These are phyloP conservation scores for Ips nitidus DNA, from an alignment of 1,140 invertebrate genomes.

Conservation along the genomic window DNA sequence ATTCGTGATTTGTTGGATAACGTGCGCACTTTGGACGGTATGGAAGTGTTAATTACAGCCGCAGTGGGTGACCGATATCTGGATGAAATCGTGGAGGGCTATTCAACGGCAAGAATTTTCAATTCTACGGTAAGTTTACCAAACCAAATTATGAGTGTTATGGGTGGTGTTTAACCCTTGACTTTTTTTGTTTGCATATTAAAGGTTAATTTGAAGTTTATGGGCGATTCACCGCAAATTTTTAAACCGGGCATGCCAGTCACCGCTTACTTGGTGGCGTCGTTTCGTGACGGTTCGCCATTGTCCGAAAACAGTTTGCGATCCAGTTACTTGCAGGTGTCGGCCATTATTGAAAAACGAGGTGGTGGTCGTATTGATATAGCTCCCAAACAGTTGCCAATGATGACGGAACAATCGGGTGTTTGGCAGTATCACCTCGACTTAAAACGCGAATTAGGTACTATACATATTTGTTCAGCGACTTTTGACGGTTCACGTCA, in stretches of 20 bases:
- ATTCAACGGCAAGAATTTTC: conserved; percentile 82
- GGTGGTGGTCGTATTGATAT: conserved; percentile 60
- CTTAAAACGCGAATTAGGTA: conserved; percentile 61
- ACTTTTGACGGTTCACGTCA: too few species aligned
- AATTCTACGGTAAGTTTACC: conserved; percentile 70
- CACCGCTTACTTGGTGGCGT: conserved; percentile 70
- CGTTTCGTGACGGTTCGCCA: conserved; percentile 76
- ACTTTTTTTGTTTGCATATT: too few species aligned
- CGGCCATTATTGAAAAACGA: conserved; percentile 58
- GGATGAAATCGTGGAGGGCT: conserved; percentile 83
- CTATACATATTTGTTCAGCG: not conserved
- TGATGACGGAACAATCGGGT: conserved; percentile 62
- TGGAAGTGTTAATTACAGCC: conserved; percentile 85
- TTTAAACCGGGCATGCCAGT: conserved; percentile 94
- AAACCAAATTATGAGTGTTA: not conserved
- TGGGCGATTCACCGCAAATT: conserved; percentile 87
- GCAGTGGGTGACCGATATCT: conserved; percentile 88
- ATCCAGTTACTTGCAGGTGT: conserved; percentile 62
- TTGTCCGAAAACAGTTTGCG: conserved; percentile 60
- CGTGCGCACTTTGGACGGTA: conserved; percentile 68
- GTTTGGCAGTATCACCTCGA: conserved; percentile 80
- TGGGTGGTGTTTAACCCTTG: not conserved
- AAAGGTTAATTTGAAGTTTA: conserved; percentile 36
- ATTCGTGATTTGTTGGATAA: conserved; percentile 74
- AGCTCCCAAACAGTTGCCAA: conserved; percentile 57